Evolutionary conservation across 2,113 vertebrate species (phyloP).

Genomic region (Australoheros scitulus): DNA sequence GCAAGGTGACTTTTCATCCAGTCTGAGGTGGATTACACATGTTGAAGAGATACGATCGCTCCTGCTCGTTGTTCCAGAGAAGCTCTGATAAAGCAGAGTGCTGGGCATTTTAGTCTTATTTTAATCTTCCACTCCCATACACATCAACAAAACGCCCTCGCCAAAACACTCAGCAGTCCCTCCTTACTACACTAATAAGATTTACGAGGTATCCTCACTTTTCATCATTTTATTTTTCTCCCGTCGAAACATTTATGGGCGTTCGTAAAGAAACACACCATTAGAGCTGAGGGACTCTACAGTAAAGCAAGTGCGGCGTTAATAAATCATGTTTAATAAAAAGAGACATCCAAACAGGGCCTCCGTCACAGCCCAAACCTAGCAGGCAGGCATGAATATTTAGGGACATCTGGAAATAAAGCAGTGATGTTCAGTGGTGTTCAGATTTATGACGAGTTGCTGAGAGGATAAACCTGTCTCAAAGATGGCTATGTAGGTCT

Average conservation of each 20-base stretch:
- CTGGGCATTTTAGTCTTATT: slow-evolving; percentile 4
- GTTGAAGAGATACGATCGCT: background rate
- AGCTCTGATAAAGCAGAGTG: background rate
- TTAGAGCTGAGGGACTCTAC: slow-evolving; percentile 72
- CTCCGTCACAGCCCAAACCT: slow-evolving; percentile 48
- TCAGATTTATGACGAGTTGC: slow-evolving; percentile 42
- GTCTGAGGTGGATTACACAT: background rate
- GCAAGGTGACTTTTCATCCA: background rate
- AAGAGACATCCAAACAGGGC: slow-evolving; percentile 68
- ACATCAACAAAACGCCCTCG: background rate
- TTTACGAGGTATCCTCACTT: slow-evolving; percentile 71
- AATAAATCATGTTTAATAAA: slow-evolving; percentile 79
- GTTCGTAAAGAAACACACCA: slow-evolving; percentile 77
- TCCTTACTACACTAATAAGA: slow-evolving; percentile 60
- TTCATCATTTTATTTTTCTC: slow-evolving; percentile 76
- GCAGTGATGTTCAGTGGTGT: slow-evolving; percentile 20
- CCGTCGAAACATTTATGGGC: slow-evolving; percentile 77
- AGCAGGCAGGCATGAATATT: slow-evolving; percentile 55
- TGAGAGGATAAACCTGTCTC: background rate
- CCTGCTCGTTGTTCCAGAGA: background rate
- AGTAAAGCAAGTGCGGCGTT: slow-evolving; percentile 67
- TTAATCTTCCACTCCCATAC: slow-evolving; percentile 1
- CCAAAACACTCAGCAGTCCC: slow-evolving; percentile 29
- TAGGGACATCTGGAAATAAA: slow-evolving; percentile 65
- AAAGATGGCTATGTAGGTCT: background rate